Evolutionary conservation across 2,113 vertebrate genomes (phyloP), one percentile per base, ranked within the genome.

Genomic region (Epinephelus cyanopodus): DNA sequence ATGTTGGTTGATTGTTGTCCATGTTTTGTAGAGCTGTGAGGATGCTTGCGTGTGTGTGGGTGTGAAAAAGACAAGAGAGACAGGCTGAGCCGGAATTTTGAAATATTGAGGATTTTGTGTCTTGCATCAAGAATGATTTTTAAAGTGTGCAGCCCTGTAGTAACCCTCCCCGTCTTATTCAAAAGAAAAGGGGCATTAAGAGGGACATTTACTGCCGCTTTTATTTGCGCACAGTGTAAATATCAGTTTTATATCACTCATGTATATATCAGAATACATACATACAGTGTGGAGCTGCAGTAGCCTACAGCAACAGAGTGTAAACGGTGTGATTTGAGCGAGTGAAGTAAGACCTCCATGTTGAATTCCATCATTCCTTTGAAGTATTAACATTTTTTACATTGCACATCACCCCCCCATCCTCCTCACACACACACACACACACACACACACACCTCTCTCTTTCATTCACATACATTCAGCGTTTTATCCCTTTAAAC

Each of bases 401-500:
- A 67, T 83, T 61, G 56, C 65, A 67, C 70, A 69, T 82, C 83
- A 63, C 21, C 58, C 48, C 73, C 66, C 47, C 74, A 47, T 75
- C 60, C 58, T n/a, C 37, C 47, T n/a, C 81, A 61, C 15, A 18
- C 48, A 6, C 48, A 50, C 82, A 64, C 86, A 72, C 71, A 61
- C 74, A 76, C 33, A 72, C 53, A 77, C 82, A 65, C 74, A 68
- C 73, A 14, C 83, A 37, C 21, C 6, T 64, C 84, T 87, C 80
- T 71, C 79, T 90, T 90, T 86, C 83, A 87, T 85, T 79, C 88
- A 87, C 71, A 87, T 87, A 91, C 89, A 90, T 86, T 83, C 87
- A 92, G 80, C 86, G 61, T 93, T 90, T 94, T 91, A 90, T 92
- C 91, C 92, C 85, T 92, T 93, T 92, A 92, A 94, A 93, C 88